These are phyloP conservation scores for Trematomus loennbergii DNA, from an alignment of 2,113 vertebrate species.

Conservation along the genomic window DNA sequence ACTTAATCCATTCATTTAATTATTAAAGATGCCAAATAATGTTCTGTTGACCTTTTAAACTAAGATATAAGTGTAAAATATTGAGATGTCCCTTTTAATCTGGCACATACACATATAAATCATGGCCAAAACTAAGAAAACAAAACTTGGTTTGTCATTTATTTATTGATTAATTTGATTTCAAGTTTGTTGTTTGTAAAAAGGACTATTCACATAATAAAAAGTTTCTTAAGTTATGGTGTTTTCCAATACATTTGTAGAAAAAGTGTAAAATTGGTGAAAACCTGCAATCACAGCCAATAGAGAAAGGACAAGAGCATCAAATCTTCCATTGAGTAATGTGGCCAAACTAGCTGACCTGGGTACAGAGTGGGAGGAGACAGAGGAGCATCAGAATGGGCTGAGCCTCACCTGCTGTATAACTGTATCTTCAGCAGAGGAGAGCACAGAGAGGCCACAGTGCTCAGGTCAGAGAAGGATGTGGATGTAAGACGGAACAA, in stretches of 20 bases:
- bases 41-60: not conserved
- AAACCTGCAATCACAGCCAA: not conserved
- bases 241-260: not conserved
- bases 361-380: conserved; percentile 67
- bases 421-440: conserved; percentile 39
- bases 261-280: not conserved
- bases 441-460: conserved; percentile 11
- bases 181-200: not conserved
- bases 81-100: not conserved
- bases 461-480: conserved; percentile 20
- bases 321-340: conserved; percentile 47
- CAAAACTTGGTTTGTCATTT: not conserved
- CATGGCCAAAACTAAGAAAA: not conserved
- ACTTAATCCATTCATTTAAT: no score
- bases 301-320: conserved; percentile 1
- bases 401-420: conserved; percentile 63
- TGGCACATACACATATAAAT: not conserved
- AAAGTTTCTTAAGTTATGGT: not conserved
- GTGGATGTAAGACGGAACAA: conserved; percentile 1
- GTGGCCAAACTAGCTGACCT: conserved; percentile 62
- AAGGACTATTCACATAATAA: not conserved
- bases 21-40: no score
- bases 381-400: conserved; percentile 60
- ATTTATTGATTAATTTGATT: no score
- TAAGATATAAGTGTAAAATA: not conserved